Base-by-base conservation (phyloP, 2,113 vertebrate genomes). In the Silurus glanis region DNA sequence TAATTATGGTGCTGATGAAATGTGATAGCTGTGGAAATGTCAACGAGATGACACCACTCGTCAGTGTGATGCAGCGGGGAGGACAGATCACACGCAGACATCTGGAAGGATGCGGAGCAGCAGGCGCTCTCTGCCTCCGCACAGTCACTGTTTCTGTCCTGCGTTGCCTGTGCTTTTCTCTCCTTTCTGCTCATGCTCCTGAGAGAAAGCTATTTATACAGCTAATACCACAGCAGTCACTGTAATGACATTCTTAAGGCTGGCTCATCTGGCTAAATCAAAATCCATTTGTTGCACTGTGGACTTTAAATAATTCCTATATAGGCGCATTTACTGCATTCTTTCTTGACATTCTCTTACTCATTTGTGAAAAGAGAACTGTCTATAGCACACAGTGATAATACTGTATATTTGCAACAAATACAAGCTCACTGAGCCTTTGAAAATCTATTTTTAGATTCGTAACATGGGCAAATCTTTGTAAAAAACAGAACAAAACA, bases 1-100 rank as follows among this genome's bases (percentile, higher is more conserved):
- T 94, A 95, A 95, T 95, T 94, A 93, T 91, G 23, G 37, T 85
- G 76, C 87, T 92, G 92, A 95, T 95, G 94, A 94, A 93, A 93
- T 89, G 91, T 91, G 90, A 95, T 90, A 89, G 90, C 90, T 92
- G 74, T 89, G 86, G 88, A 94, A 93, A 94, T 94, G 93, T 95
- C 93, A 94, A 91, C n/a, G 76, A 82, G 91, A 90, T 92, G 93
- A 93, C 92, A 93, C 74, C 71, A 86, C 90, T 89, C 89, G 87
- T 92, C 92, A 93, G 89, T 76, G 86, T 37, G 37, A 53, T 83
- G 89, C 89, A 86, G 89, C 78, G 64, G 88, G 81, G 78, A 90
- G 91, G 91, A 90, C 86, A 90, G 85, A 88, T 90, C 79, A 45
- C 90, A 88, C 89, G 53, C 56, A 83, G 91, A 92, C 92, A 91